phyloP scores from a whole-genome alignment of 2,888 invertebrate genomes.

The Agapostemon virescens region DNA sequence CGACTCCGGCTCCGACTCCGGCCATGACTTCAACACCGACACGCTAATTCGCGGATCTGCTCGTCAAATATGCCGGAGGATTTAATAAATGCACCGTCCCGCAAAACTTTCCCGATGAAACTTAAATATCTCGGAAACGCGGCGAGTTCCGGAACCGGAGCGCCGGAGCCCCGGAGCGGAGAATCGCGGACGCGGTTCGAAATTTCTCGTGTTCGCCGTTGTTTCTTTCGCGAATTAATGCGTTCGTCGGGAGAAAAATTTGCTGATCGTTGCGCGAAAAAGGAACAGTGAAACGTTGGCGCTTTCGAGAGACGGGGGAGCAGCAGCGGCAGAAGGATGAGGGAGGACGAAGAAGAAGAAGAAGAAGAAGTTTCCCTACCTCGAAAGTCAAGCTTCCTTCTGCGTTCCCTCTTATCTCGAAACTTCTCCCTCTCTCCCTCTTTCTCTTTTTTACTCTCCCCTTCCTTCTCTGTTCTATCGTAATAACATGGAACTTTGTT shows the following conservation, averaged over 20 bases:
- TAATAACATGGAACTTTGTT: slow-evolving; percentile 69
- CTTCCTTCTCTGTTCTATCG: slow-evolving; percentile 50
- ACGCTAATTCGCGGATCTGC: slow-evolving; percentile 54
- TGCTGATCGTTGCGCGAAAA: slow-evolving; percentile 54
- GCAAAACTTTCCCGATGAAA: slow-evolving; percentile 65
- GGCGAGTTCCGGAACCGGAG: neutral
- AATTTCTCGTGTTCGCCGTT: slow-evolving; percentile 36
- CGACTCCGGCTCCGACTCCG: neutral
- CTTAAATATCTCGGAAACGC: slow-evolving; percentile 54
- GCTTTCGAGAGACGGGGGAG: slow-evolving; percentile 23
- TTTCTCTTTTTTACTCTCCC: neutral
- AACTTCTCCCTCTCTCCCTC: slow-evolving; percentile 50
- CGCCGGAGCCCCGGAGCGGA: neutral
- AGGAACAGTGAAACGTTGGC: slow-evolving; percentile 55
- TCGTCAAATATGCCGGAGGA: slow-evolving; percentile 57
- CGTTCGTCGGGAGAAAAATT: slow-evolving; percentile 60
- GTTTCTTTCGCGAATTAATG: slow-evolving; percentile 53
- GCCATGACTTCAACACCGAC: slow-evolving; percentile 26
- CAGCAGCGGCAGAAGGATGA: neutral
- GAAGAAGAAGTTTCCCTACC: slow-evolving; percentile 42
- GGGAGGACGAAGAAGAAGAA: neutral
- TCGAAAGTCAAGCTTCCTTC: slow-evolving; percentile 52
- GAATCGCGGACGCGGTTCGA: slow-evolving; percentile 39
- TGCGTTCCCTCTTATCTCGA: slow-evolving; percentile 56
- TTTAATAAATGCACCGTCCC: slow-evolving; percentile 64